These are phyloP conservation scores for Mythimna vitellina DNA, from an alignment of 2,888 invertebrate genomes.

Conservation along the genomic window DNA sequence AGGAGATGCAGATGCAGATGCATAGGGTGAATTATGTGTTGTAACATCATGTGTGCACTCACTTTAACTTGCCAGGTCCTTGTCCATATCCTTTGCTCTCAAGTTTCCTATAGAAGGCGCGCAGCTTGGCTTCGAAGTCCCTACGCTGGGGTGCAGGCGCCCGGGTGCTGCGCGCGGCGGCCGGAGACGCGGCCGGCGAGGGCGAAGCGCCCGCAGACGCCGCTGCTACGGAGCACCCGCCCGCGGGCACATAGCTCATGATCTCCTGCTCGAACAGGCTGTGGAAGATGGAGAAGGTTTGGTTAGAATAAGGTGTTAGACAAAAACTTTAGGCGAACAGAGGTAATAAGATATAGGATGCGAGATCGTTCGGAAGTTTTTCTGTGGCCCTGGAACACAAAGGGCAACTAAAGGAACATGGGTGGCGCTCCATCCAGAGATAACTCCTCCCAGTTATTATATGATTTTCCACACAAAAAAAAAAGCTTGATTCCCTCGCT, in stretches of 20 bases:
- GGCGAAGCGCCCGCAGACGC: conserved; percentile 92
- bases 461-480: too few relatives aligned
- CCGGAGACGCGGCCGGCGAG: conserved; percentile 95
- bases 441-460: too few relatives aligned
- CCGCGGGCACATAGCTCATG: conserved; percentile 98
- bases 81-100: conserved; percentile 99
- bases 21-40: not conserved
- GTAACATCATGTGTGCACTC: conserved; percentile 75
- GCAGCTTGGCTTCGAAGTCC: conserved; percentile 98
- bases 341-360: not conserved
- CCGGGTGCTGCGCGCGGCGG: conserved; percentile 94
- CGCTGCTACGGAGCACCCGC: conserved; percentile 76
- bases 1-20: too few relatives aligned
- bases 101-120: conserved; percentile 98
- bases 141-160: conserved; percentile 97
- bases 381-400: too few relatives aligned
- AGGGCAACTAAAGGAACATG: too few relatives aligned
- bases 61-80: conserved; percentile 99
- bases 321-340: not conserved
- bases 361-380: too few relatives aligned
- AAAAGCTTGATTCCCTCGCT: too few relatives aligned
- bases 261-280: conserved; percentile 99
- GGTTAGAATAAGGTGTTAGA: conserved; percentile 10
- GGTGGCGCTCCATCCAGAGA: too few relatives aligned
- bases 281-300: conserved; percentile 64